Percentiles rank a stretch among this genome's conserved stretches.
Evolutionary conservation across 2,113 vertebrate species (phyloP).

Genomic region (Colistium nudipinnis): DNA sequence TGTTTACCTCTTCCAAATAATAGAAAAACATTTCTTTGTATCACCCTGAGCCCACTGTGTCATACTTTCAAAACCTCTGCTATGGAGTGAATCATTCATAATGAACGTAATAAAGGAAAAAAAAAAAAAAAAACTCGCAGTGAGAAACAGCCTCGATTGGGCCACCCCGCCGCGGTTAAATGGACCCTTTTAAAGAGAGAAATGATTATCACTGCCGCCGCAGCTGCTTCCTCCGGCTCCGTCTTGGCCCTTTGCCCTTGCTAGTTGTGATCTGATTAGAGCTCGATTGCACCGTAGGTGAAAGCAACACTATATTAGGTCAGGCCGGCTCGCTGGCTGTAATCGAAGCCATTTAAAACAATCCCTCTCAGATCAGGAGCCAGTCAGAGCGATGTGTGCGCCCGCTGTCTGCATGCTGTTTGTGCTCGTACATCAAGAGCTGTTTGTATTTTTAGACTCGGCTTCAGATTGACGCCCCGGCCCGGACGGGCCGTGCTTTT

Average conservation of each 20-base stretch:
- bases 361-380: conserved; percentile 63
- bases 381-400: conserved; percentile 55
- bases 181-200: neutral
- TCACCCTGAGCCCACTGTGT: too few relatives aligned
- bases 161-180: too few relatives aligned
- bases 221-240: conserved; percentile 31
- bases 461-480: conserved; percentile 27
- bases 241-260: conserved; percentile 54
- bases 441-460: conserved; percentile 63
- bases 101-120: too few relatives aligned
- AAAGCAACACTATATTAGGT: conserved; percentile 54
- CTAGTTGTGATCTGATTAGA: conserved; percentile 69
- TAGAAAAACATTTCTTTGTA: too few relatives aligned
- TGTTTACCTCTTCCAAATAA: neutral
- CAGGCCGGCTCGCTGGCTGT: conserved; percentile 21
- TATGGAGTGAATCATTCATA: too few relatives aligned
- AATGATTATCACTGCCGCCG: too few relatives aligned
- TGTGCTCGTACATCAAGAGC: conserved; percentile 51
- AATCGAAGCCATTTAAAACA: conserved; percentile 68
- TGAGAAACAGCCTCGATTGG: too few relatives aligned
- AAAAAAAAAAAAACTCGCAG: too few relatives aligned
- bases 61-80: too few relatives aligned
- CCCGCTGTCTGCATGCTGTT: conserved; percentile 24
- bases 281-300: conserved; percentile 52
- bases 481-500: conserved; percentile 22